These are phyloP conservation scores for Aurelia coerulea DNA, from an alignment of 30 jellyfish, hydroid and myxozoan genomes.

Conservation along the genomic window DNA sequence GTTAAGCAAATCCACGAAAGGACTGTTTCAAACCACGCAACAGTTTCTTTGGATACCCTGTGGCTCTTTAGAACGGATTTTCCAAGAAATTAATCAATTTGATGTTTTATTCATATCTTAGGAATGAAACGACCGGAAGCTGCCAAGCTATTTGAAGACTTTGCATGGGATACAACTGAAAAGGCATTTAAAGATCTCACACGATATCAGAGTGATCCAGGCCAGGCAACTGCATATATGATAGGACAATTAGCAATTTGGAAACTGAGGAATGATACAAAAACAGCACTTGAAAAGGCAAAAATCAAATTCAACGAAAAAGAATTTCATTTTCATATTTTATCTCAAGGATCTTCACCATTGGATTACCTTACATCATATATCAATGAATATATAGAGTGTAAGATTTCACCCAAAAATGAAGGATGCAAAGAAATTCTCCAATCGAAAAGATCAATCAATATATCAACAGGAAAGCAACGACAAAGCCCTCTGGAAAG, in stretches of 20 bases:
- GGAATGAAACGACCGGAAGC: slow-evolving; percentile 88
- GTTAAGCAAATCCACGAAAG: too few species aligned
- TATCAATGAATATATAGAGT: slow-evolving; percentile 76
- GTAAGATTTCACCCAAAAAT: slow-evolving; percentile 67
- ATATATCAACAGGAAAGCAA: slow-evolving; percentile 7
- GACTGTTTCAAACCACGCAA: too few species aligned
- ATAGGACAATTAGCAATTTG: slow-evolving; percentile 96
- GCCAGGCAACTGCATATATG: slow-evolving; percentile 99
- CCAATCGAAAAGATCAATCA: slow-evolving; percentile 45
- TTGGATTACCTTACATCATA: slow-evolving; percentile 71
- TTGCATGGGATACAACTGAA: slow-evolving; percentile 95
- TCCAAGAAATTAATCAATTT: too few species aligned
- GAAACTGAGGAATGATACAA: slow-evolving; percentile 88
- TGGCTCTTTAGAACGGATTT: too few species aligned
- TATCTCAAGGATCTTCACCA: slow-evolving; percentile 98
- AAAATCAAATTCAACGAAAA: slow-evolving; percentile 71
- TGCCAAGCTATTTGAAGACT: slow-evolving; percentile 68
- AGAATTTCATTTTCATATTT: slow-evolving; percentile 85
- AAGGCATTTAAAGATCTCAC: slow-evolving; percentile 89
- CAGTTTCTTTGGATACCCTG: too few species aligned
- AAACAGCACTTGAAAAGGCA: slow-evolving; percentile 49
- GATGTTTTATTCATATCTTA: neutral
- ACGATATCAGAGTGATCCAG: slow-evolving; percentile 94
- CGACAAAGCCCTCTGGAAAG: neutral
- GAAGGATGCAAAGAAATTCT: slow-evolving; percentile 74